Evolutionary conservation across 2,888 invertebrate genomes (phyloP), one percentile per base, ranked within the genome.

Genomic region (Cephus rjabovi): DNA sequence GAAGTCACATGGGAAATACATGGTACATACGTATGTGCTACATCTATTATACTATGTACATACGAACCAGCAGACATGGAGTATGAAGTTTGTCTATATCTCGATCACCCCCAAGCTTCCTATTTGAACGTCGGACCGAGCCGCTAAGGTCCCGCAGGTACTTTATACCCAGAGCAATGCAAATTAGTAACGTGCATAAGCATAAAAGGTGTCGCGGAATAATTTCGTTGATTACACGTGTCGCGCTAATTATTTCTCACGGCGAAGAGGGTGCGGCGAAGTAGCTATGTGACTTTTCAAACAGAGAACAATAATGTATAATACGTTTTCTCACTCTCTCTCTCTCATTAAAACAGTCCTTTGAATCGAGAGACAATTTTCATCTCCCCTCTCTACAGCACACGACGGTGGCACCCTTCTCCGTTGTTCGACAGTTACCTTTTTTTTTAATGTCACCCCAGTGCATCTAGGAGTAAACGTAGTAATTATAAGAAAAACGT

Each of bases 1-100:
- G 33, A 73, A 71, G 73, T 78, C 85, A 79, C 85, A 82, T 83
- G 85, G 83, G 85, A 85, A 85, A 85, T 85, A 81, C 79, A 11
- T 11, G 70, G 40, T 74, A 78, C 71, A 77, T 70, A 75, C 37
- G 75, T 73, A 35, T 34, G 40, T 15, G 30, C n/a, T 40, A 40
- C 40, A 33, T 31, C 40, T 68, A 75, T 40, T 40, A 75, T 75
- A 40, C 40, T 40, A 79, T 78, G 79, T 69, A 77, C 75, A 77
- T 73, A 77, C 70, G 4, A 69, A 75, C 77, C 70, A 70, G 37
- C 76, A 77, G 71, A 76, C 75, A 78, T 73, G 76, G 78, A 79
- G 79, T 79, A 81, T 81, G 23, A 71, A 83, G 84, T 83, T 83
- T 84, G 85, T 80, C 77, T 79, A 81, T 75, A 81, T 82, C 84